Evolutionary conservation across 2,113 vertebrate genomes (phyloP).

Genomic region (Stegastes partitus): DNA sequence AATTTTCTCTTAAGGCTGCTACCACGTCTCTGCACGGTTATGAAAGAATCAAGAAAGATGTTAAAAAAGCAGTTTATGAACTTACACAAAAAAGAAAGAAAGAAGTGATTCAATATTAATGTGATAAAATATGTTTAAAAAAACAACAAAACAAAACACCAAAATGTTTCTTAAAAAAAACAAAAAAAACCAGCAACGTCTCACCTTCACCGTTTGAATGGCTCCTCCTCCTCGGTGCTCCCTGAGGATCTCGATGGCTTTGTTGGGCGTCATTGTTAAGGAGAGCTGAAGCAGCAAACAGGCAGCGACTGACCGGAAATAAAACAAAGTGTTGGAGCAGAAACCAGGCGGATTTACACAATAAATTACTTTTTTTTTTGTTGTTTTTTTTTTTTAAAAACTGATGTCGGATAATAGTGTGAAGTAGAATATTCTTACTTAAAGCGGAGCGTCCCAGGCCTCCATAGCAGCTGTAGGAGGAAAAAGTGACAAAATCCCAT

Average conservation of each 20-base stretch:
- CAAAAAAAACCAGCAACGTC: neutral
- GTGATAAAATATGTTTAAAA: neutral
- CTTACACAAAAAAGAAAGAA: too few relatives aligned
- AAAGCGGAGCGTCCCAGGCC: conserved; percentile 91
- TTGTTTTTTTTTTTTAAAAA: neutral
- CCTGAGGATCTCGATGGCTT: conserved; percentile 89
- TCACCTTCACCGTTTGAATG: conserved; percentile 93
- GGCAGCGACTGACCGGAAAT: conserved; percentile 87
- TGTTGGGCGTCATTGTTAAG: conserved; percentile 83
- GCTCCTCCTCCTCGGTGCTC: conserved; percentile 88
- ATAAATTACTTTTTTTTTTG: too few relatives aligned
- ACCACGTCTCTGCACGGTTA: too few relatives aligned
- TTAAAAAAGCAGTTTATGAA: too few relatives aligned
- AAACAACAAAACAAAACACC: neutral
- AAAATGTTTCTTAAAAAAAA: too few relatives aligned
- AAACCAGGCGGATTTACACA: too few relatives aligned
- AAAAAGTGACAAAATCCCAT: conserved; percentile 9
- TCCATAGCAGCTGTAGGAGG: conserved; percentile 88
- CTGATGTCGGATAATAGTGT: too few relatives aligned
- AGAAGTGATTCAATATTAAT: too few relatives aligned
- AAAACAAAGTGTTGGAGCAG: too few relatives aligned
- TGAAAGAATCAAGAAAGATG: too few relatives aligned
- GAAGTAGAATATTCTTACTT: conserved; percentile 79
- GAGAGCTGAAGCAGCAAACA: conserved; percentile 92
- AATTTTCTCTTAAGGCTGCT: too few relatives aligned